Conservation (phyloP, 64 coral and sea anemone species). For the Stylophora pistillata region DNA sequence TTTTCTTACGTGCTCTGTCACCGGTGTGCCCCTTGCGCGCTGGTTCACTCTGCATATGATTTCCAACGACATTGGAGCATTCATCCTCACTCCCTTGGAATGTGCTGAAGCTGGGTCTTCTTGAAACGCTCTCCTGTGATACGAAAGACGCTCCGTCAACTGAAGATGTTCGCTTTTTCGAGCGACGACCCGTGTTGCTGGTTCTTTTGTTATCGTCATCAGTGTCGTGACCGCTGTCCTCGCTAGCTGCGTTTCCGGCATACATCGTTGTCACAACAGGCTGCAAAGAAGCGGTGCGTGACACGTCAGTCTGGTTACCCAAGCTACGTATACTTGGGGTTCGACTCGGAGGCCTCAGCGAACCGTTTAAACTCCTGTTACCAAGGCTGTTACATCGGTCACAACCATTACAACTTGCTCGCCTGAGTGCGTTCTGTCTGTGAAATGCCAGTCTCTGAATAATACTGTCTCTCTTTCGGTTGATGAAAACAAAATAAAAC, state of each 20-base stretch:
- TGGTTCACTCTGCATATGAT: background rate
- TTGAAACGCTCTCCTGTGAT: conserved; percentile 12
- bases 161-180: background rate
- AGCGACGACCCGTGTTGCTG: background rate
- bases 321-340: conserved; percentile 61
- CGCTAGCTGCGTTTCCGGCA: conserved; percentile 8
- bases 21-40: background rate
- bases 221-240: conserved; percentile 4
- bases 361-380: conserved; percentile 42
- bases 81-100: conserved; percentile 34
- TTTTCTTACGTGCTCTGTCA: background rate
- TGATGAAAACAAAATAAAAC: conserved; percentile 65
- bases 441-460: conserved; percentile 22
- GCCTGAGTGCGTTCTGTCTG: conserved; percentile 53
- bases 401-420: conserved; percentile 2
- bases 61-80: background rate
- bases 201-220: background rate
- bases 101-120: conserved; percentile 40
- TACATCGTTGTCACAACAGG: conserved; percentile 40
- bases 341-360: conserved; percentile 49
- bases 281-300: conserved; percentile 7
- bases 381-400: background rate
- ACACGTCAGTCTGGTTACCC: conserved; percentile 30
- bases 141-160: conserved; percentile 21
- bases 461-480: background rate